Percentiles rank a stretch among this genome's conserved stretches.
Evolutionary conservation across 1,140 invertebrate genomes (phyloP).

Genomic region (Acromyrmex heyeri): DNA sequence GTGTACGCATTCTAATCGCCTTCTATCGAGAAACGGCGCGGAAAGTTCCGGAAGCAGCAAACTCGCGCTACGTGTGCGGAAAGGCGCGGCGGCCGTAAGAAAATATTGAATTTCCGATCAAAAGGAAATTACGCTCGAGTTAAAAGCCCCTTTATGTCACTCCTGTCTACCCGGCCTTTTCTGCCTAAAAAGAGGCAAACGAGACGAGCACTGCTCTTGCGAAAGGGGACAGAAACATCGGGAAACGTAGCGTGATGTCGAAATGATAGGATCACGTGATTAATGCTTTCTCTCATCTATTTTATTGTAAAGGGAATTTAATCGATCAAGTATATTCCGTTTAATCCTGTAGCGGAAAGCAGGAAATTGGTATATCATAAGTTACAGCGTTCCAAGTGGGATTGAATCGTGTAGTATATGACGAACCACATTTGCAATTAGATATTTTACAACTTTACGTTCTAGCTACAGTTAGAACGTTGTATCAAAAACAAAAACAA

Average conservation of each 20-base stretch:
- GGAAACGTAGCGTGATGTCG: conserved; percentile 57
- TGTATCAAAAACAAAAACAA: background rate
- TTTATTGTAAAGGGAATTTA: conserved; percentile 55
- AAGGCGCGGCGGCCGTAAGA: conserved; percentile 61
- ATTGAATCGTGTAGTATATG: conserved; percentile 12
- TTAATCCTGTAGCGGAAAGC: conserved; percentile 9
- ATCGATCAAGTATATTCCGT: conserved; percentile 40
- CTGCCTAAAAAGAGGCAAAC: conserved; percentile 50
- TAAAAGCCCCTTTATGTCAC: conserved; percentile 71
- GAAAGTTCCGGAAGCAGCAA: conserved; percentile 62
- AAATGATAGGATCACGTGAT: conserved; percentile 64
- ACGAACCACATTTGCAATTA: background rate
- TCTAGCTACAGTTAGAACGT: background rate
- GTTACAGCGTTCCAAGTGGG: background rate
- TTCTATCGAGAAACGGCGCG: conserved; percentile 46
- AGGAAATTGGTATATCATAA: conserved; percentile 33
- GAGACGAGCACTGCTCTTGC: conserved; percentile 23
- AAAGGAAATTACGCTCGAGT: conserved; percentile 76
- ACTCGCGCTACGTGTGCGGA: conserved; percentile 55
- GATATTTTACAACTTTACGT: background rate
- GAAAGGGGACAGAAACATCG: conserved; percentile 58
- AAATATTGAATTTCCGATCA: conserved; percentile 77
- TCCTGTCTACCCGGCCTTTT: conserved; percentile 43
- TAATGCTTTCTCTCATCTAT: conserved; percentile 41
- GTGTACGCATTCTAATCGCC: conserved; percentile 59